Evolutionary conservation across 2,888 invertebrate species (phyloP).

Genomic region (Mythimna pallens): DNA sequence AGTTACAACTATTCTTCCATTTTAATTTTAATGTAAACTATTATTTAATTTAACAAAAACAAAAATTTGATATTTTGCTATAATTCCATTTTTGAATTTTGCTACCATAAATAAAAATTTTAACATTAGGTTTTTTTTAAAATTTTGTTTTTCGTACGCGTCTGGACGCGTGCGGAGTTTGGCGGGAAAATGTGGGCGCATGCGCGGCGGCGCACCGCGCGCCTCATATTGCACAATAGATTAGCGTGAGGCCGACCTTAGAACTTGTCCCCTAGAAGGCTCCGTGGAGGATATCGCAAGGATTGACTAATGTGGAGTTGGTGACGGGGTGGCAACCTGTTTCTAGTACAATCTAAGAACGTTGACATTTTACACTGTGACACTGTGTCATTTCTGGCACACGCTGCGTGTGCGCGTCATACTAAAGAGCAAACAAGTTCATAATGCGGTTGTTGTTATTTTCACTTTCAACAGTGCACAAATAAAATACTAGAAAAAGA

Average conservation of each 20-base stretch:
- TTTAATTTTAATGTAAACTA: constrained; percentile 33
- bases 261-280: constrained; percentile 68
- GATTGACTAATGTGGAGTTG: constrained; percentile 39
- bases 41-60: constrained; percentile 22
- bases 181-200: constrained; percentile 87
- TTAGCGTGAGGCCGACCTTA: constrained; percentile 74
- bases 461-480: constrained; percentile 6
- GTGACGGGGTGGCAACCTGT: constrained; percentile 40
- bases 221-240: constrained; percentile 85
- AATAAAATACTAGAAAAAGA: constrained; percentile 1
- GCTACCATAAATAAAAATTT: constrained; percentile 45
- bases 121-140: constrained; percentile 50
- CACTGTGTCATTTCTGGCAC: constrained; percentile 17
- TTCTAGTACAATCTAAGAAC: constrained; percentile 43
- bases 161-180: constrained; percentile 79
- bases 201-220: constrained; percentile 79
- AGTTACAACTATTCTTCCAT: constrained; percentile 30
- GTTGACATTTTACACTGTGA: constrained; percentile 28
- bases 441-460: constrained; percentile 10
- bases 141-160: constrained; percentile 72
- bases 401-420: constrained; percentile 7
- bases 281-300: constrained; percentile 54
- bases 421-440: constrained; percentile 27
- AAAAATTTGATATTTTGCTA: constrained; percentile 19
- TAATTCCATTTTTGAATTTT: constrained; percentile 50